phyloP scores from a whole-genome alignment of 2,797 vertebrate species.

The Dallia pectoralis region DNA sequence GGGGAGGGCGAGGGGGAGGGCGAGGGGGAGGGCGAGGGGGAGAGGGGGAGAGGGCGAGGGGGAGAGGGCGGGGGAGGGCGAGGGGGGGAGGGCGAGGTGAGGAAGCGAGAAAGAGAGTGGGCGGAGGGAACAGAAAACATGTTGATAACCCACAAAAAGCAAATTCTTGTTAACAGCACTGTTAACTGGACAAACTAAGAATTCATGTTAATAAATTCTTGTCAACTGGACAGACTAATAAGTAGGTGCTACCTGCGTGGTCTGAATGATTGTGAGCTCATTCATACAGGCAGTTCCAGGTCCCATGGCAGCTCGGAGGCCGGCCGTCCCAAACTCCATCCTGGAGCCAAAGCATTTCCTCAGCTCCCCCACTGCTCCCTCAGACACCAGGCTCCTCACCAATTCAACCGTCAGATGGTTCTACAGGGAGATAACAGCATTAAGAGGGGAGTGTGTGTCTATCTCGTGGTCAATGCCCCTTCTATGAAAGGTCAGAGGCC shows the following conservation, averaged over 20 bases:
- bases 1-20: too few species aligned
- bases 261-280: conserved; percentile 96
- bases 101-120: background rate
- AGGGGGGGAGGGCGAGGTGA: too few species aligned
- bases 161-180: background rate
- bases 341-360: conserved; percentile 84
- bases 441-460: background rate
- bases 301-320: conserved; percentile 92
- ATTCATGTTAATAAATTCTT: too few species aligned
- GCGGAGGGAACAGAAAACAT: too few species aligned
- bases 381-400: conserved; percentile 78
- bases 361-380: conserved; percentile 74
- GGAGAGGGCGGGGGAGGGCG: background rate
- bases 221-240: too few species aligned
- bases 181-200: background rate
- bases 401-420: conserved; percentile 83
- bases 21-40: background rate
- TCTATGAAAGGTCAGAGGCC: background rate
- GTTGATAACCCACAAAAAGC: background rate
- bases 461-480: background rate
- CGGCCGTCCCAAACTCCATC: conserved; percentile 97
- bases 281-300: conserved; percentile 90
- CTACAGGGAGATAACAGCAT: conserved; percentile 56
- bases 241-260: conserved; percentile 84
- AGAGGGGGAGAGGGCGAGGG: too few species aligned